A percentile compares a stretch with the other conserved stretches of the same genome.
phyloP scores from a whole-genome alignment of 2,113 vertebrate species.

The Syngnathus floridae region DNA sequence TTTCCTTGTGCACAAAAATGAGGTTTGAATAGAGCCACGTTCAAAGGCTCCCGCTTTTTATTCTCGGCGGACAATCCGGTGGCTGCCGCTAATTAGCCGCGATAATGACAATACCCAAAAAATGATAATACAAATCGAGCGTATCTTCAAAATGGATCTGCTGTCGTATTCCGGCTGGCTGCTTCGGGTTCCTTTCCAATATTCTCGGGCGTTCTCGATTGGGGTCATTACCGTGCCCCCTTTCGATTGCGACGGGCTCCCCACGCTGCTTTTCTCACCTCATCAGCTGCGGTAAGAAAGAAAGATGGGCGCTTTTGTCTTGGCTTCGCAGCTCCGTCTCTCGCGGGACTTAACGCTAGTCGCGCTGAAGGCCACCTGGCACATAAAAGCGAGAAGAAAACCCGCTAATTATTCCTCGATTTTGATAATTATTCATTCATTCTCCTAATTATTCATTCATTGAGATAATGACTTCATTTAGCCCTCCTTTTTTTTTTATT shows the following conservation, averaged over 20 bases:
- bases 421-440: conserved; percentile 1
- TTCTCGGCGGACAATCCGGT: neutral
- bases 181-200: neutral
- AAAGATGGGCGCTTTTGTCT: neutral
- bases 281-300: neutral
- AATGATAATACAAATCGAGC: too few species aligned
- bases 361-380: neutral
- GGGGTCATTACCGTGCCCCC: neutral
- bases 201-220: too few species aligned
- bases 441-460: neutral
- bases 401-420: neutral
- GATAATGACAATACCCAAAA: conserved; percentile 1
- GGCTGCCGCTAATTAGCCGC: conserved; percentile 7
- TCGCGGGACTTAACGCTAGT: neutral
- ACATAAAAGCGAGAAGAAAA: neutral
- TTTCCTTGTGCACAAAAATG: neutral
- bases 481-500: neutral
- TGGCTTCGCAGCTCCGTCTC: too few species aligned
- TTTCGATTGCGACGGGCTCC: neutral
- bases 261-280: neutral
- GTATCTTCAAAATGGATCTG: too few species aligned
- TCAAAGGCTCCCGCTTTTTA: neutral
- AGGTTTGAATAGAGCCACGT: neutral
- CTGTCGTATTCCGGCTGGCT: too few species aligned
- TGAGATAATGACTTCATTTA: neutral